Evolutionary conservation across 2,113 vertebrate species (phyloP).

Genomic region (Campylomormyrus numenius): DNA sequence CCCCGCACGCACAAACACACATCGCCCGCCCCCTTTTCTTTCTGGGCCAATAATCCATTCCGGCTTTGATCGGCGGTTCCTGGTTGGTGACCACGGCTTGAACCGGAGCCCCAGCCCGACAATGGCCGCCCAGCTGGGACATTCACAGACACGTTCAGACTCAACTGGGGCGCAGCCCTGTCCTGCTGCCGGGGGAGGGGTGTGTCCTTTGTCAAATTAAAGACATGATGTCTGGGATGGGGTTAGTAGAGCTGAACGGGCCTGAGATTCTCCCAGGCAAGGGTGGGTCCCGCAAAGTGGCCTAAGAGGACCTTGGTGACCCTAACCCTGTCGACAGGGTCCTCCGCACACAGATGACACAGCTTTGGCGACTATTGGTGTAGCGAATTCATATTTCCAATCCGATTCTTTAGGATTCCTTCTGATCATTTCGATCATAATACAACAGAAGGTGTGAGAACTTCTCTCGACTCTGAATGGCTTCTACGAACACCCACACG

Average conservation of each 20-base stretch:
- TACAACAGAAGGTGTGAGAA: neutral
- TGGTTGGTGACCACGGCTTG: slow-evolving; percentile 14
- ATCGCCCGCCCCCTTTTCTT: slow-evolving; percentile 14
- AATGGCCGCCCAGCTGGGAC: slow-evolving; percentile 18
- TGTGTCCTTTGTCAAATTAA: slow-evolving; percentile 20
- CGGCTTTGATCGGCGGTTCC: slow-evolving; percentile 52
- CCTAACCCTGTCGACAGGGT: neutral
- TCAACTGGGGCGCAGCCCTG: neutral
- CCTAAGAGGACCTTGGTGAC: neutral
- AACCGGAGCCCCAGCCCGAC: neutral
- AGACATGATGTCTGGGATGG: slow-evolving; percentile 20
- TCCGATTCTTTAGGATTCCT: neutral
- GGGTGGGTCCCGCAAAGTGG: neutral
- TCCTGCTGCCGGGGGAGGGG: neutral
- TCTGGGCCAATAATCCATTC: slow-evolving; percentile 33
- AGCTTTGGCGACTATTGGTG: neutral
- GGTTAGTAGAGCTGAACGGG: slow-evolving; percentile 18
- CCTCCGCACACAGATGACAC: neutral
- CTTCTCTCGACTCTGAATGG: neutral
- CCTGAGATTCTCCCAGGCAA: slow-evolving; percentile 7
- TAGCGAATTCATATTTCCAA: neutral
- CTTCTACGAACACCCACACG: neutral
- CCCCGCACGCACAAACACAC: neutral
- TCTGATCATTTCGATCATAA: neutral
- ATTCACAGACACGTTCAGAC: slow-evolving; percentile 15